Evolutionary conservation across 2,113 vertebrate genomes (phyloP).

Genomic region (Gymnorhina tibicen): DNA sequence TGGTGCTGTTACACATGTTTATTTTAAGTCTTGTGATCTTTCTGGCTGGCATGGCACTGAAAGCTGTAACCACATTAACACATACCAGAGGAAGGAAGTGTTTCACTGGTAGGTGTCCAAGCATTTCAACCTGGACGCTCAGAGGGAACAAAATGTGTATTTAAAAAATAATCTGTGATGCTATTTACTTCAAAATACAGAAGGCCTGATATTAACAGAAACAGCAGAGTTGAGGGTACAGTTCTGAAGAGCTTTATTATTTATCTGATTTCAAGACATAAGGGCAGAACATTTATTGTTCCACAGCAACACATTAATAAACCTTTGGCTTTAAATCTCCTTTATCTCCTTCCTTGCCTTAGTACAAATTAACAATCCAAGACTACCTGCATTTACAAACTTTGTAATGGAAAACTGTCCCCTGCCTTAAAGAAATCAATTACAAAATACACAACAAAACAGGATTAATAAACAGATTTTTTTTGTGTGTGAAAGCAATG

Average conservation of each 20-base stretch:
- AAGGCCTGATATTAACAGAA: neutral
- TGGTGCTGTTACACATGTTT: neutral
- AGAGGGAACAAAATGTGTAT: slow-evolving; percentile 25
- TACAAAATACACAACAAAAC: neutral
- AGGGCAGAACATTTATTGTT: neutral
- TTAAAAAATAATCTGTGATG: slow-evolving; percentile 1
- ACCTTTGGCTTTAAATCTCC: neutral
- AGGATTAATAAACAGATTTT: neutral
- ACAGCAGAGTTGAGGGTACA: neutral
- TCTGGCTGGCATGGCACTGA: slow-evolving; percentile 3
- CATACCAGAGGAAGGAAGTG: slow-evolving; percentile 39
- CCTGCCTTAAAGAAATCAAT: neutral
- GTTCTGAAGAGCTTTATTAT: neutral
- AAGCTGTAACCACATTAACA: slow-evolving; percentile 21
- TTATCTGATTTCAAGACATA: neutral
- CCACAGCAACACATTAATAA: neutral
- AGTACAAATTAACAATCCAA: neutral
- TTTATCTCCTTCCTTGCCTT: neutral
- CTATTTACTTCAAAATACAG: neutral
- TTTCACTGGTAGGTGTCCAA: slow-evolving; percentile 45
- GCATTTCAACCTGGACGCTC: slow-evolving; percentile 12
- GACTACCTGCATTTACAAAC: neutral
- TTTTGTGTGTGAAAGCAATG: neutral
- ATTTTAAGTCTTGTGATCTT: slow-evolving; percentile 34
- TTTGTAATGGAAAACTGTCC: neutral